Evolutionary conservation across 1,140 invertebrate genomes (phyloP).

Genomic region (Pteromalus puparum): DNA sequence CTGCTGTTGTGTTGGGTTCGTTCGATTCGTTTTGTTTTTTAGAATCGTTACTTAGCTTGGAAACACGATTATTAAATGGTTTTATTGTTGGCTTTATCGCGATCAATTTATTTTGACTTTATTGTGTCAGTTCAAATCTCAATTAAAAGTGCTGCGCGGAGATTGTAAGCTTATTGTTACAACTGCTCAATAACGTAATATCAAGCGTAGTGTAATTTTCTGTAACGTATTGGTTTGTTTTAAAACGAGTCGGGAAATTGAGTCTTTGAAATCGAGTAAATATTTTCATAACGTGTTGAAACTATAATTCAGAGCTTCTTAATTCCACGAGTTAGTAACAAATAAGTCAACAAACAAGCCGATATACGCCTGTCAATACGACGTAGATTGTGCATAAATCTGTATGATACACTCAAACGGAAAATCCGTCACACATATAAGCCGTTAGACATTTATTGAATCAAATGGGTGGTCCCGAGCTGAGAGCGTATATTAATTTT

Average conservation of each 20-base stretch:
- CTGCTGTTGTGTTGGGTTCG: not conserved
- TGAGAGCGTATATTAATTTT: conserved; percentile 13
- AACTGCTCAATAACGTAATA: too few relatives aligned
- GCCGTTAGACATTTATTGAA: not conserved
- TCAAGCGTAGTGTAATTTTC: too few relatives aligned
- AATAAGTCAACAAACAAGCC: not conserved
- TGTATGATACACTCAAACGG: not conserved
- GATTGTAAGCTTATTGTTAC: too few relatives aligned
- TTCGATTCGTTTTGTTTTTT: not conserved
- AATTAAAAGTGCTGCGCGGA: not conserved
- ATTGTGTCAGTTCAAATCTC: not conserved
- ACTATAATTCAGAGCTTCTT: too few relatives aligned
- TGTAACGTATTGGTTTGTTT: too few relatives aligned
- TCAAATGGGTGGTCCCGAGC: conserved; percentile 7
- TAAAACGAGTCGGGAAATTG: too few relatives aligned
- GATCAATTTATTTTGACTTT: conserved; percentile 10
- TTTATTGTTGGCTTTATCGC: not conserved
- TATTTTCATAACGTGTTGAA: too few relatives aligned
- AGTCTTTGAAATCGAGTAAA: too few relatives aligned
- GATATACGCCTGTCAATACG: not conserved
- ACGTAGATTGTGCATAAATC: not conserved
- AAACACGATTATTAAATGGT: too few relatives aligned
- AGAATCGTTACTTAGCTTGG: not conserved
- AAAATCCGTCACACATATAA: not conserved
- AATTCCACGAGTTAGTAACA: not conserved